A percentile compares a stretch with the other conserved stretches of the same genome.
Conservation (phyloP, 2,113 vertebrate genomes). For the Odocoileus hemionus region DNA sequence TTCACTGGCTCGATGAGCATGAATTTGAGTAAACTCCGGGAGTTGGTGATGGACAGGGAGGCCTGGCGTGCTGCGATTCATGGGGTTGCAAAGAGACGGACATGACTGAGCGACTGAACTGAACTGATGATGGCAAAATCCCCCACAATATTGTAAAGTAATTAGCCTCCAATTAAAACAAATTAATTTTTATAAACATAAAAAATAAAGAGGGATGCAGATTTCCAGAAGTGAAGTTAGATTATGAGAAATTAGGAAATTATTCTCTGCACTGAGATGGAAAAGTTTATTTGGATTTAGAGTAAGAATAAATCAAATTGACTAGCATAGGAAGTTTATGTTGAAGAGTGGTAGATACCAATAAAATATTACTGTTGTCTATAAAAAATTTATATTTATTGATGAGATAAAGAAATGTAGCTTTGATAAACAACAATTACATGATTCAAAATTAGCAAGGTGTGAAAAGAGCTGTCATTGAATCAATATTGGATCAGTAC, state of each 20-base stretch:
- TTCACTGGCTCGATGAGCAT: accelerated
- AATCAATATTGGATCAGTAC: not conserved
- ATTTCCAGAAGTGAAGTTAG: not conserved
- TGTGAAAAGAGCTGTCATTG: not conserved
- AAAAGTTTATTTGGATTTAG: not conserved
- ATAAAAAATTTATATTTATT: not conserved
- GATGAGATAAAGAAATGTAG: not conserved
- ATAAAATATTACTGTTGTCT: not conserved
- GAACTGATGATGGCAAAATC: not conserved
- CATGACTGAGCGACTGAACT: not conserved
- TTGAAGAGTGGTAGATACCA: not conserved
- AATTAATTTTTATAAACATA: not conserved
- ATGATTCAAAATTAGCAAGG: not conserved
- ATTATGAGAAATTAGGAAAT: not conserved
- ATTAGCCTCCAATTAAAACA: not conserved
- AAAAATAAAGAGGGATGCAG: not conserved
- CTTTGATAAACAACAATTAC: not conserved
- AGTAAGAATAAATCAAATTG: not conserved
- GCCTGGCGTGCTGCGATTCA: not conserved
- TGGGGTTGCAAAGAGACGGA: accelerated
- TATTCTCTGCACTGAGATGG: not conserved
- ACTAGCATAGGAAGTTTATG: not conserved
- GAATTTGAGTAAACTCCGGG: not conserved
- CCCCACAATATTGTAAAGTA: not conserved
- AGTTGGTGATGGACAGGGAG: not conserved